phyloP scores from a whole-genome alignment of 1,140 invertebrate genomes.

The Nephila pilipes region DNA sequence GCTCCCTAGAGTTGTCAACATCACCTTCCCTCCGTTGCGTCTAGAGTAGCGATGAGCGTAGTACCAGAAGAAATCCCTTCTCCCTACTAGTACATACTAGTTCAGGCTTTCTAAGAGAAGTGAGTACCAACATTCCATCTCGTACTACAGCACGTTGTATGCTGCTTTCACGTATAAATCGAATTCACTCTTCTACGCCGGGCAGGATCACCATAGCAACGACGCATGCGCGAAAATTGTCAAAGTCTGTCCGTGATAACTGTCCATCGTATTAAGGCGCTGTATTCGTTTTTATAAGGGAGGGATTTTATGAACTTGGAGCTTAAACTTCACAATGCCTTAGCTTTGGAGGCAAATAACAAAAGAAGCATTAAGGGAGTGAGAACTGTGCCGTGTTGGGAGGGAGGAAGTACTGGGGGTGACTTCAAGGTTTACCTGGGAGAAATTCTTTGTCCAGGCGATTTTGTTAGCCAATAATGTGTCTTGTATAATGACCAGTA shows the following conservation, averaged over 20 bases:
- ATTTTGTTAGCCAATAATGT: background rate
- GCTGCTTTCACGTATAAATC: background rate
- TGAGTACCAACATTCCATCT: background rate
- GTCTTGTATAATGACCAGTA: background rate
- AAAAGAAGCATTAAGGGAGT: background rate
- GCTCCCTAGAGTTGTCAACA: background rate
- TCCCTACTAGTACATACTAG: constrained; percentile 5
- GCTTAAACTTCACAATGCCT: background rate
- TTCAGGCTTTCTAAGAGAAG: background rate
- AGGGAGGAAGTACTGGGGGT: background rate
- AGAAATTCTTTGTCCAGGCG: background rate
- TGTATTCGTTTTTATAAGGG: constrained; percentile 18
- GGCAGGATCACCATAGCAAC: constrained; percentile 7
- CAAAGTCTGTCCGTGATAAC: background rate
- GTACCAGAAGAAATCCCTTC: background rate
- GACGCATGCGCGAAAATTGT: background rate
- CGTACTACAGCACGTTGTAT: constrained; percentile 26
- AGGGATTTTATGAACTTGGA: background rate
- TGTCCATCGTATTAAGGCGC: background rate
- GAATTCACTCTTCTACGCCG: constrained; percentile 20
- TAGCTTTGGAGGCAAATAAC: background rate
- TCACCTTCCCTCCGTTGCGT: background rate
- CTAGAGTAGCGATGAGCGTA: background rate
- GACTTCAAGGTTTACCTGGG: background rate
- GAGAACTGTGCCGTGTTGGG: background rate